Evolutionary conservation across 2,888 invertebrate genomes (phyloP).

Genomic region (Physocephala rufipes): DNA sequence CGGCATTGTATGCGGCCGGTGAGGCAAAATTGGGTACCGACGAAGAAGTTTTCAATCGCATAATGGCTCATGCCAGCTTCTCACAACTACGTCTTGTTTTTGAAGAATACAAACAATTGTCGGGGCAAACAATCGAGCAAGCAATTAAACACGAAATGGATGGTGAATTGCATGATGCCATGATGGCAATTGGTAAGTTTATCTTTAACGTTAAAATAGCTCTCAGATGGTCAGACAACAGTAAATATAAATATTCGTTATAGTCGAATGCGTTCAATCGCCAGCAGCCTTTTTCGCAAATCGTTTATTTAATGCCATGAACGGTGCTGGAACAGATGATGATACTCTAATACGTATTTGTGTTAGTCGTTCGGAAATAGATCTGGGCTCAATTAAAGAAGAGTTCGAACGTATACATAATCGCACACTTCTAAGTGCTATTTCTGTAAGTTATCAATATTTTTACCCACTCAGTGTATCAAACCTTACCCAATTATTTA

Average conservation of each 20-base stretch:
- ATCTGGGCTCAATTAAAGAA: constrained; percentile 75
- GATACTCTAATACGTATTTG: constrained; percentile 75
- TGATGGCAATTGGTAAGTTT: constrained; percentile 74
- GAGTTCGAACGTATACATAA: constrained; percentile 78
- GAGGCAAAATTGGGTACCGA: constrained; percentile 78
- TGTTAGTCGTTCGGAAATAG: constrained; percentile 75
- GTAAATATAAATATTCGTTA: constrained; percentile 21
- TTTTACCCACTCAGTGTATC: neutral
- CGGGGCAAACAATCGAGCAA: constrained; percentile 78
- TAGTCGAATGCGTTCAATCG: constrained; percentile 77
- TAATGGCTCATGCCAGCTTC: constrained; percentile 79
- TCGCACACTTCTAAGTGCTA: constrained; percentile 73
- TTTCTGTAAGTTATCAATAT: constrained; percentile 68
- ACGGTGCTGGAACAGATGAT: constrained; percentile 79
- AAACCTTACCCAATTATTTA: constrained; percentile 11
- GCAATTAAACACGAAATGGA: constrained; percentile 74
- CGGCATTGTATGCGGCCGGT: constrained; percentile 75
- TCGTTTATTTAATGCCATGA: constrained; percentile 73
- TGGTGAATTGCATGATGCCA: constrained; percentile 75
- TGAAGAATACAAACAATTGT: constrained; percentile 77
- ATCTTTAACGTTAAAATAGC: neutral
- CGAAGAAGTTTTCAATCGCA: constrained; percentile 77
- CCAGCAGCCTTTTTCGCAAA: constrained; percentile 76
- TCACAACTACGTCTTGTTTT: constrained; percentile 75
- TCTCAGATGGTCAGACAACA: neutral